A percentile compares a stretch with the other conserved stretches of the same genome.
Conservation (phyloP, 2,888 invertebrate species). For the Drosophila ezoana region DNA sequence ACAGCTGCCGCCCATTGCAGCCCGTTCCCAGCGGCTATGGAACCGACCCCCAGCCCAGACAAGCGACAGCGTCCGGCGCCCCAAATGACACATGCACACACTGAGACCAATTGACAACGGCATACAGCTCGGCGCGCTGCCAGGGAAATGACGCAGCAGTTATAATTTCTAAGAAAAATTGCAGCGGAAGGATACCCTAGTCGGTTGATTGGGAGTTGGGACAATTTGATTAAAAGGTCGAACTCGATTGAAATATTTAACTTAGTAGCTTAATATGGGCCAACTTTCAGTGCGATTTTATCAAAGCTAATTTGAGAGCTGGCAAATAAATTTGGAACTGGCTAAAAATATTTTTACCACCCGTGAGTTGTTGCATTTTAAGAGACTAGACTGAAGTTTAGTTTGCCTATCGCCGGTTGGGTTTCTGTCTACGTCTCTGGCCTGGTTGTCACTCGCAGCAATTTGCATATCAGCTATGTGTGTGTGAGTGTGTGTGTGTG, state of each 20-base stretch:
- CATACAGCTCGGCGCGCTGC: slow-evolving; percentile 3
- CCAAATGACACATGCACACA: slow-evolving; percentile 54
- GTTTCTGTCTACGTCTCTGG: slow-evolving; percentile 17
- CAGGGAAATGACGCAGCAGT: slow-evolving; percentile 52
- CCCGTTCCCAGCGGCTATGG: slow-evolving; percentile 3
- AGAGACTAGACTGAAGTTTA: slow-evolving; percentile 27
- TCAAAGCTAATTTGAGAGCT: slow-evolving; percentile 18
- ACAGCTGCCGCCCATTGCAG: slow-evolving; percentile 22
- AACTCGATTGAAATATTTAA: too few species aligned
- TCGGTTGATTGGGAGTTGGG: too few species aligned
- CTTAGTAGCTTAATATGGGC: too few species aligned
- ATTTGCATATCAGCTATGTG: slow-evolving; percentile 70
- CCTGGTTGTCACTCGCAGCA: slow-evolving; percentile 67
- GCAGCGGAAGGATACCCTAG: slow-evolving; percentile 21
- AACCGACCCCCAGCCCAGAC: slow-evolving; percentile 36
- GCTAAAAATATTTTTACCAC: slow-evolving; percentile 52
- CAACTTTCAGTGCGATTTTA: slow-evolving; percentile 3
- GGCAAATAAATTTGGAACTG: slow-evolving; percentile 61
- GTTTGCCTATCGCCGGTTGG: slow-evolving; percentile 14
- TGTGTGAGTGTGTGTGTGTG: slow-evolving; percentile 3
- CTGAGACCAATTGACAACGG: slow-evolving; percentile 12
- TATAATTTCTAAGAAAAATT: slow-evolving; percentile 24
- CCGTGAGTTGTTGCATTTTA: slow-evolving; percentile 54
- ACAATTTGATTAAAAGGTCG: too few species aligned
- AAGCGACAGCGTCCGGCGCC: slow-evolving; percentile 31